These are phyloP conservation scores for Hydropsyche tenuis DNA, from an alignment of 1,140 invertebrate genomes.

Conservation along the genomic window DNA sequence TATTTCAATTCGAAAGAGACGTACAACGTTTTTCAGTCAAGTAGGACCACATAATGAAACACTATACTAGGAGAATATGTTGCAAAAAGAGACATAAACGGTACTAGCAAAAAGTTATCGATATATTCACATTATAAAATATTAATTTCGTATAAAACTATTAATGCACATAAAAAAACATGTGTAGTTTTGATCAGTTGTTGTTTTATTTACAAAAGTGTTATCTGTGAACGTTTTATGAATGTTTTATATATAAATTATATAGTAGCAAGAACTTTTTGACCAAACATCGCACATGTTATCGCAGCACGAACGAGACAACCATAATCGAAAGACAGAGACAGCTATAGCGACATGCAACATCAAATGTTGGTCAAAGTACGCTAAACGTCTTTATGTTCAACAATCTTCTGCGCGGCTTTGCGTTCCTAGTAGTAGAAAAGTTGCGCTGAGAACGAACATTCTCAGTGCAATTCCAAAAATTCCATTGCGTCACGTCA, in stretches of 20 bases:
- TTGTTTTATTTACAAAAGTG: too few relatives aligned
- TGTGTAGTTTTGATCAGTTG: too few relatives aligned
- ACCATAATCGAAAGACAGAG: too few relatives aligned
- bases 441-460: slow-evolving; percentile 26
- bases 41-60: slow-evolving; percentile 17
- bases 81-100: not conserved
- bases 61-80: slow-evolving; percentile 3
- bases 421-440: slow-evolving; percentile 23
- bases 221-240: too few relatives aligned
- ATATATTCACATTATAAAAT: not conserved
- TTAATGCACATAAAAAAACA: too few relatives aligned
- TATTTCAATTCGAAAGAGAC: not conserved
- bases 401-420: not conserved
- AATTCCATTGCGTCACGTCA: slow-evolving; percentile 10
- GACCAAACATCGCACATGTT: too few relatives aligned
- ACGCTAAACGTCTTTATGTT: not conserved
- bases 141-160: not conserved
- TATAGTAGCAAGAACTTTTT: too few relatives aligned
- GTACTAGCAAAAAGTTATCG: not conserved
- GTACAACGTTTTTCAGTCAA: slow-evolving; percentile 16
- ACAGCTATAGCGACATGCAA: too few relatives aligned
- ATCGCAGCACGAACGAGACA: too few relatives aligned
- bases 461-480: slow-evolving; percentile 27
- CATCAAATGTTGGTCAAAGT: too few relatives aligned
- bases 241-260: too few relatives aligned